phyloP scores from a whole-genome alignment of 2,888 invertebrate genomes.

The Luffia ferchaultella region DNA sequence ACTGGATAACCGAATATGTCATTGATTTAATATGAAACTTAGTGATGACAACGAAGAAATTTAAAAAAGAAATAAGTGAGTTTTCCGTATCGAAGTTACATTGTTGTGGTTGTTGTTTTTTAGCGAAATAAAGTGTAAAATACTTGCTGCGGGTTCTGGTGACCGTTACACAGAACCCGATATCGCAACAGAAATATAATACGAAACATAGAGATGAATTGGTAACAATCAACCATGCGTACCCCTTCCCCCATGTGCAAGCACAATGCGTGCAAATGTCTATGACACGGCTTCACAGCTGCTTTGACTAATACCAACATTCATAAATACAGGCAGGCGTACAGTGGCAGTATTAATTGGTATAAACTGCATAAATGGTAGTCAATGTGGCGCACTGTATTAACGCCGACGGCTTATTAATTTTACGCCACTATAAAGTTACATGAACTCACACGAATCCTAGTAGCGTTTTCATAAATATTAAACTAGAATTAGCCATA shows the following conservation, averaged over 20 bases:
- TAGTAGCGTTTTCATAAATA: too few species aligned
- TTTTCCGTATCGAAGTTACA: not conserved
- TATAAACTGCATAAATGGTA: slow-evolving; percentile 33
- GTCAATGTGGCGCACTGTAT: slow-evolving; percentile 14
- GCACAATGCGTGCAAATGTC: not conserved
- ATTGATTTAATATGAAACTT: not conserved
- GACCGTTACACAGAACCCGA: not conserved
- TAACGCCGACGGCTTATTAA: not conserved
- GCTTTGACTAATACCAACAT: slow-evolving; percentile 28
- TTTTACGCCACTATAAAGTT: not conserved
- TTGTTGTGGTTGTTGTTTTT: not conserved
- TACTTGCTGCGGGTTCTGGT: not conserved
- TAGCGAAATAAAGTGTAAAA: not conserved
- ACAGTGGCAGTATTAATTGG: slow-evolving; percentile 26
- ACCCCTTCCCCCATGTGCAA: not conserved
- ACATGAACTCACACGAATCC: not conserved
- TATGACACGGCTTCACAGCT: slow-evolving; percentile 16
- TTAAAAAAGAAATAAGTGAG: not conserved
- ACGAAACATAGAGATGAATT: not conserved
- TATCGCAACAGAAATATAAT: not conserved
- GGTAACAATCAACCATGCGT: not conserved
- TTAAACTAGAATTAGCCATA: too few species aligned
- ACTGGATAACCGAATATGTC: too few species aligned
- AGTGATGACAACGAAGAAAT: not conserved
- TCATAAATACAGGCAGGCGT: slow-evolving; percentile 21